Evolutionary conservation across 2,888 invertebrate species (phyloP), one percentile per base, ranked within the genome.

Genomic region (Alviniconcha strummeri): DNA sequence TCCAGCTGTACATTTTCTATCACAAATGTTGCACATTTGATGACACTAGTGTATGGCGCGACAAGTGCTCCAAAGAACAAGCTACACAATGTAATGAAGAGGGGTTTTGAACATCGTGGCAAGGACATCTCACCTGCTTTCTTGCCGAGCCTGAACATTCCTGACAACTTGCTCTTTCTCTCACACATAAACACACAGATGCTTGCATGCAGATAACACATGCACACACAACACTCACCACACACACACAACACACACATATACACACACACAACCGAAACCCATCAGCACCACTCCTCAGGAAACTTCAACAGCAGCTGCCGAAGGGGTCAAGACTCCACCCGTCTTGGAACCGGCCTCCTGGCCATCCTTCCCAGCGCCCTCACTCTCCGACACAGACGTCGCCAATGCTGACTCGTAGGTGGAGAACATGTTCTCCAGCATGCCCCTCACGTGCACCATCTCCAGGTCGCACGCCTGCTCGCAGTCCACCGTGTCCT

Each of bases 351-450:
- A 60, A 8, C 13, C 60, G 8, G 9, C 60, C 8, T 13, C 13
- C 9, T 11, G 9, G 8, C 60, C 60, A 11, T 19, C n/a, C 5
- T n/a, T 8, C 17, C 71, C 36, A 1, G 8, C 8, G 6, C 15
- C 36, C 76, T 52, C 76, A 36, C 36, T 36, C 52, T 7, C 9
- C 36, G 13, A 19, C 13, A 15, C 78, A 78, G 60, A 9, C 1
- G 15, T 67, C n/a, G 15, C 9, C 57, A 55, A 6, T 36, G 60
- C 74, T n/a, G 83, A 78, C 52, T 15, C 55, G 5, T n/a, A 11
- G 11, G 60, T 15, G 4, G 83, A 79, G 69, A 56, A 81, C 67
- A 64, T 81, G 19, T 15, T 36, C 9, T 52, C 75, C 77, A 82
- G 67, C 71, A 77, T 52, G 17, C 82, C 82, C 77, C 77, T 75